Conservation (phyloP, 2,113 vertebrate species). For the Glaucomys volans region DNA sequence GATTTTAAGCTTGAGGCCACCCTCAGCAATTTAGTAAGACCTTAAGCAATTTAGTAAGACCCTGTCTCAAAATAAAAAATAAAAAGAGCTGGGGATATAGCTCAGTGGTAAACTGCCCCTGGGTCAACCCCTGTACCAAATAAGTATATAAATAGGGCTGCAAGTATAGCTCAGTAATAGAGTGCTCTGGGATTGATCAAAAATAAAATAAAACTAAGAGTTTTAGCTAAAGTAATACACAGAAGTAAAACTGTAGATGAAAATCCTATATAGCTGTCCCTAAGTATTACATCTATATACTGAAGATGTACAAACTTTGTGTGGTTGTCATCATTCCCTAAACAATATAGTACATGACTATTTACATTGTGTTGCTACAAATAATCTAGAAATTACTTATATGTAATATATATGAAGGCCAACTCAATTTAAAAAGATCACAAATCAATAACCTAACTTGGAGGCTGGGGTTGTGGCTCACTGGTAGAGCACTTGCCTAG, state of each 20-base stretch:
- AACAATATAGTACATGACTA: too few relatives aligned
- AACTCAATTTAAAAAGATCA: neutral
- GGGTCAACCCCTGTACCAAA: neutral
- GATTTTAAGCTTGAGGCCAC: too few relatives aligned
- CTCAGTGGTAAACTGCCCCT: too few relatives aligned
- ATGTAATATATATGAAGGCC: neutral
- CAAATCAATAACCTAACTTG: neutral
- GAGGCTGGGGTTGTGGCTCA: neutral
- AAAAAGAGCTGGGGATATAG: neutral
- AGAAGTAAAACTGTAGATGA: neutral
- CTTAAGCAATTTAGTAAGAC: too few relatives aligned
- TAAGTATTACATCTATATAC: neutral
- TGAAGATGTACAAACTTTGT: too few relatives aligned
- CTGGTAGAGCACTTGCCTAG: too few relatives aligned
- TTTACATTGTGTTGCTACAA: too few relatives aligned
- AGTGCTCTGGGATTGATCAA: neutral
- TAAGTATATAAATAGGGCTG: neutral
- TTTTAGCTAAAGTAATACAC: neutral
- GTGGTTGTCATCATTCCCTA: too few relatives aligned
- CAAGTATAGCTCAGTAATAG: neutral
- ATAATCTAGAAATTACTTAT: too few relatives aligned
- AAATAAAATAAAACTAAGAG: neutral
- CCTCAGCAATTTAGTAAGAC: too few relatives aligned
- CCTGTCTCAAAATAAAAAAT: neutral
- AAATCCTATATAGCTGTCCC: neutral